Percentiles rank a stretch among this genome's conserved stretches.
Conservation (phyloP, 2,888 invertebrate species). For the Beris morrisii region DNA sequence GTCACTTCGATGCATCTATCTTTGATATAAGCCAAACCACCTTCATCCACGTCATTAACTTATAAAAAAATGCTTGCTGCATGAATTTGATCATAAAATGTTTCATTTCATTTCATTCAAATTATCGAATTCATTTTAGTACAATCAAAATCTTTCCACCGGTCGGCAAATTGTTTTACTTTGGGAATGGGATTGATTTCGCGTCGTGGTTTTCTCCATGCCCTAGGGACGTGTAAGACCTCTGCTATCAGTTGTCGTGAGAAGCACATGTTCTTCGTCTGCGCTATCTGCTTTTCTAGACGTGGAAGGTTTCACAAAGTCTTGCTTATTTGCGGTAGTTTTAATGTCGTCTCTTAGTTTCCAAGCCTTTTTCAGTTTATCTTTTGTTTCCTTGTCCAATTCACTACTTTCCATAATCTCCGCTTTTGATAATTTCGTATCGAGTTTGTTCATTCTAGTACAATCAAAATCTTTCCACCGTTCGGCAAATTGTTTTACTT, state of each 20-base stretch:
- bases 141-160: slow-evolving; percentile 67
- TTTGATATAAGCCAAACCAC: no score
- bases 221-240: slow-evolving; percentile 71
- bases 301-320: not conserved
- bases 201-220: slow-evolving; percentile 81
- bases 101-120: no score
- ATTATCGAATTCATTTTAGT: no score
- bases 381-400: slow-evolving; percentile 45
- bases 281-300: slow-evolving; percentile 15
- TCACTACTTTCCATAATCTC: slow-evolving; percentile 84
- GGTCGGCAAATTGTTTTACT: slow-evolving; percentile 70
- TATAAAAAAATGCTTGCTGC: no score
- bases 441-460: slow-evolving; percentile 41
- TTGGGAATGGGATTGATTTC: slow-evolving; percentile 62
- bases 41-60: no score
- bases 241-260: slow-evolving; percentile 68
- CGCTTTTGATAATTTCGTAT: slow-evolving; percentile 87
- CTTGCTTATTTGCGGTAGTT: not conserved
- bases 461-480: slow-evolving; percentile 67
- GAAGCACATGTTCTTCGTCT: slow-evolving; percentile 61
- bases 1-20: no score
- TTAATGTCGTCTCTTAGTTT: slow-evolving; percentile 44
- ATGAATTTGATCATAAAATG: no score
- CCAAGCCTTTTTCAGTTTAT: not conserved
- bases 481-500: slow-evolving; percentile 72